These are phyloP conservation scores for Galagoides demidoff DNA, from an alignment of 2,797 vertebrate species.

Conservation along the genomic window DNA sequence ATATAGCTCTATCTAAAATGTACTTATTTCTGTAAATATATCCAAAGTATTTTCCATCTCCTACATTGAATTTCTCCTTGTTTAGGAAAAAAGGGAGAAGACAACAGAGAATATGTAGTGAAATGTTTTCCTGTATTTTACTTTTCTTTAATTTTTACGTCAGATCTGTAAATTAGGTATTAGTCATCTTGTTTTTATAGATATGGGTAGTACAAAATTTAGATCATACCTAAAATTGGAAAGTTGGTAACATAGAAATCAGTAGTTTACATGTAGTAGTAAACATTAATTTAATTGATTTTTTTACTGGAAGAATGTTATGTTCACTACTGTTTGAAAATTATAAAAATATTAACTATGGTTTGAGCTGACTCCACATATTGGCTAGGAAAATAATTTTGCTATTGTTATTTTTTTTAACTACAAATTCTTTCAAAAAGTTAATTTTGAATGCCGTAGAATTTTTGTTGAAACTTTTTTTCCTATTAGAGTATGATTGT, in stretches of 20 bases:
- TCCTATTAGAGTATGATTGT: background rate
- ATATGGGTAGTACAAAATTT: constrained; percentile 7
- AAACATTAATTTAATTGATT: constrained; percentile 31
- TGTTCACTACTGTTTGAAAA: constrained; percentile 45
- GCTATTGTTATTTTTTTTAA: constrained; percentile 35
- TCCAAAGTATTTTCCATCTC: constrained; percentile 3
- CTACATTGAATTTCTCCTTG: background rate
- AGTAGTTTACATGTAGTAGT: background rate
- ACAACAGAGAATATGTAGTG: background rate
- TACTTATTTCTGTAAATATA: constrained; percentile 14
- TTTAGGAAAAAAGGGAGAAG: constrained; percentile 16
- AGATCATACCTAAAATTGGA: background rate
- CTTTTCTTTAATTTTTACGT: constrained; percentile 22
- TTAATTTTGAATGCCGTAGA: constrained; percentile 35
- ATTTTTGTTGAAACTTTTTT: constrained; percentile 54
- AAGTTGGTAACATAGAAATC: background rate
- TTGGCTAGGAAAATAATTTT: constrained; percentile 19
- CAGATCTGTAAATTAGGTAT: background rate
- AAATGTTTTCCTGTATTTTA: constrained; percentile 41
- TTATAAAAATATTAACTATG: background rate
- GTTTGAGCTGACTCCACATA: background rate
- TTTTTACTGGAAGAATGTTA: background rate
- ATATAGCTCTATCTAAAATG: background rate
- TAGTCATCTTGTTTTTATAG: constrained; percentile 24
- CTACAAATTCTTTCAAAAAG: constrained; percentile 48